Evolutionary conservation across 2,888 invertebrate genomes (phyloP).

Genomic region (Myopa tessellatipennis): DNA sequence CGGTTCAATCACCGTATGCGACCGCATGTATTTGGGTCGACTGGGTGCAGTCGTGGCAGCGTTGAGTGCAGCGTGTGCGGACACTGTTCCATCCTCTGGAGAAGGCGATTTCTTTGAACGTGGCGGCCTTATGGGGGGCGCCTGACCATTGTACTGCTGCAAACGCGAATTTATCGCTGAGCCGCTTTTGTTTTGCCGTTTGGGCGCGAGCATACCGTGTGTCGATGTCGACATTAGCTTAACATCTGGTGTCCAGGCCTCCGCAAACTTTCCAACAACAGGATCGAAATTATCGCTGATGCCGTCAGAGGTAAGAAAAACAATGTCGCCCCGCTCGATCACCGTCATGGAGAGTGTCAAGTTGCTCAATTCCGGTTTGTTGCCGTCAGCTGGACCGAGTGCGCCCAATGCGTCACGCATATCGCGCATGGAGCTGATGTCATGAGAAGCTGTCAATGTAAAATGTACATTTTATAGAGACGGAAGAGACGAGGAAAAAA

Average conservation of each 20-base stretch:
- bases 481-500: background rate
- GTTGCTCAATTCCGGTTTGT: slow-evolving; percentile 87
- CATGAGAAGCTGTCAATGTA: slow-evolving; percentile 77
- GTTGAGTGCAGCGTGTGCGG: slow-evolving; percentile 46
- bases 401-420: slow-evolving; percentile 92
- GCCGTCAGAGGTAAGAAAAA: slow-evolving; percentile 90
- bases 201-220: slow-evolving; percentile 57
- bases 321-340: slow-evolving; percentile 82
- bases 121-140: slow-evolving; percentile 52
- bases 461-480: background rate
- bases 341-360: slow-evolving; percentile 86
- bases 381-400: slow-evolving; percentile 86
- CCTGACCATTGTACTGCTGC: slow-evolving; percentile 50
- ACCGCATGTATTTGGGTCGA: slow-evolving; percentile 68
- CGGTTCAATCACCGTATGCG: slow-evolving; percentile 68
- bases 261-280: slow-evolving; percentile 88
- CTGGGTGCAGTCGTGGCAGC: slow-evolving; percentile 55
- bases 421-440: slow-evolving; percentile 81
- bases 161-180: slow-evolving; percentile 64
- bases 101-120: slow-evolving; percentile 56
- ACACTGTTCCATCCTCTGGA: slow-evolving; percentile 45
- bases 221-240: slow-evolving; percentile 52
- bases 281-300: slow-evolving; percentile 93
- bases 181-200: slow-evolving; percentile 66
- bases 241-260: slow-evolving; percentile 68